Conservation (phyloP, 2,888 invertebrate genomes). For the Chloromyia formosa region DNA sequence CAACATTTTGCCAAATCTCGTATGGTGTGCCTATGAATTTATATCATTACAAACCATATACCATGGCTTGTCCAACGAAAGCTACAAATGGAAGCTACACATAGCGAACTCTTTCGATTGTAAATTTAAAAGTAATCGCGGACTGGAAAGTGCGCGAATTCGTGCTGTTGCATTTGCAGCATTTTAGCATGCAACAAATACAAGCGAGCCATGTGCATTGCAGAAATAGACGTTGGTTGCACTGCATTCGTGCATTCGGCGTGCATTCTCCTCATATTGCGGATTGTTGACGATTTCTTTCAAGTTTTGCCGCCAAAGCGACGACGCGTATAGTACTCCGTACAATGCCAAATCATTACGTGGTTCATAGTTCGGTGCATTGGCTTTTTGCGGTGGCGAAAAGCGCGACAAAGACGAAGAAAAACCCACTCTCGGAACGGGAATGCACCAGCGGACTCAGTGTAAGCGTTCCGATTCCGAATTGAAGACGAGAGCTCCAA, state of each 20-base stretch:
- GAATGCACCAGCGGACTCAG: slow-evolving; percentile 40
- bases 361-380: slow-evolving; percentile 27
- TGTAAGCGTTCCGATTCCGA: slow-evolving; percentile 18
- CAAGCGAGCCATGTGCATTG: slow-evolving; percentile 27
- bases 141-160: slow-evolving; percentile 28
- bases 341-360: slow-evolving; percentile 28
- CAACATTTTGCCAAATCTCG: too few species aligned
- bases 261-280: slow-evolving; percentile 47
- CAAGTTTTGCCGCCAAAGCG: slow-evolving; percentile 43
- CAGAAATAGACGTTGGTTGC: slow-evolving; percentile 26
- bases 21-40: too few species aligned
- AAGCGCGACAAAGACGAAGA: slow-evolving; percentile 15
- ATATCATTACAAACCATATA: too few species aligned
- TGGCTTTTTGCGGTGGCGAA: background rate
- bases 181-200: slow-evolving; percentile 38
- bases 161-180: slow-evolving; percentile 24
- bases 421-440: slow-evolving; percentile 33
- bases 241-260: slow-evolving; percentile 42
- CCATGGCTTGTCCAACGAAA: too few species aligned
- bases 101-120: too few species aligned
- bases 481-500: slow-evolving; percentile 44
- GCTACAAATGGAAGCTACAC: too few species aligned
- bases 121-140: too few species aligned
- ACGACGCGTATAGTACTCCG: slow-evolving; percentile 8
- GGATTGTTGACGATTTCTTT: slow-evolving; percentile 48